phyloP scores from a whole-genome alignment of 2,113 vertebrate species.

The Girardinichthys multiradiatus region DNA sequence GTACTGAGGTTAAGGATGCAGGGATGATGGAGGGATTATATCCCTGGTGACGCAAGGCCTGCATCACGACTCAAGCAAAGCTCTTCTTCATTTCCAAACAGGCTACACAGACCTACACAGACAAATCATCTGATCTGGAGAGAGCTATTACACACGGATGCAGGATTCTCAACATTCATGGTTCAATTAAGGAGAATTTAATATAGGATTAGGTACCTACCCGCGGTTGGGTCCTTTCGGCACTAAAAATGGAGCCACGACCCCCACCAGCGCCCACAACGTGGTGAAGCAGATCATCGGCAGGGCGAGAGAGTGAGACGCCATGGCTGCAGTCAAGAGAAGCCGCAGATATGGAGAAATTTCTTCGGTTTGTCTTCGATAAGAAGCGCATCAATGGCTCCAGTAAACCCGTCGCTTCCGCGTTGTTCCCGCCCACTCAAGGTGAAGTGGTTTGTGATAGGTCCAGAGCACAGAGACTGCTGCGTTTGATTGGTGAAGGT shows the following conservation, averaged over 20 bases:
- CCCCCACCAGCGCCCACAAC: slow-evolving; percentile 92
- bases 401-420: slow-evolving; percentile 10
- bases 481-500: slow-evolving; percentile 37
- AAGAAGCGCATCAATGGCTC: slow-evolving; percentile 59
- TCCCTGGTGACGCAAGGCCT: slow-evolving; percentile 1
- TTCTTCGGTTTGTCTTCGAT: slow-evolving; percentile 11
- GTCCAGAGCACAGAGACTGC: accelerated
- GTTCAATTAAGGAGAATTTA: not conserved
- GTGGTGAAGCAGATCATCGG: slow-evolving; percentile 96
- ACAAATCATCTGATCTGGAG: not conserved
- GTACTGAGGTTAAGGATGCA: not conserved
- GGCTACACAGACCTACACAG: too few species aligned
- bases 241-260: slow-evolving; percentile 94
- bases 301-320: slow-evolving; percentile 89
- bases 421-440: slow-evolving; percentile 18
- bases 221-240: slow-evolving; percentile 97
- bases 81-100: not conserved
- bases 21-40: not conserved
- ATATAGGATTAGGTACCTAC: slow-evolving; percentile 72
- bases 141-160: not conserved
- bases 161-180: not conserved
- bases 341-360: not conserved
- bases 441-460: slow-evolving; percentile 25
- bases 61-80: not conserved
- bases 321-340: slow-evolving; percentile 78